A percentile compares a stretch with the other conserved stretches of the same genome.
Conservation (phyloP, 2,888 invertebrate species). For the Tetranychus piercei region DNA sequence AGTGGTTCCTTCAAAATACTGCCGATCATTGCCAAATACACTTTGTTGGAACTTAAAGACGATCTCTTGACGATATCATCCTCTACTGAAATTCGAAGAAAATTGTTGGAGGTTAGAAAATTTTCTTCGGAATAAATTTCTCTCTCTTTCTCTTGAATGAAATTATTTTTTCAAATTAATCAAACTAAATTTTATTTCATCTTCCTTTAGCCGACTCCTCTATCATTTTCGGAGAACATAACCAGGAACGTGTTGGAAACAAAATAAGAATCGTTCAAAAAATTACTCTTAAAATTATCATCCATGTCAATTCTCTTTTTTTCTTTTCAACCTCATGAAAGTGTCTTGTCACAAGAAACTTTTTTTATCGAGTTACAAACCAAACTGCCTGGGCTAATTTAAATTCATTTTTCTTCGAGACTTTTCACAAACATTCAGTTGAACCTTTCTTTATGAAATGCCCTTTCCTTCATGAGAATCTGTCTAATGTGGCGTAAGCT, state of each 20-base stretch:
- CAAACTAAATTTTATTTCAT: neutral
- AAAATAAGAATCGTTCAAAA: neutral
- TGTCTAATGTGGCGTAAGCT: neutral
- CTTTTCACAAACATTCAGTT: constrained; percentile 1
- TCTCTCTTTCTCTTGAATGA: neutral
- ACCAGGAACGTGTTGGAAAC: neutral
- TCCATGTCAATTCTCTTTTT: neutral
- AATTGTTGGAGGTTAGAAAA: neutral
- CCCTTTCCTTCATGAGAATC: neutral
- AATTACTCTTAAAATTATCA: neutral
- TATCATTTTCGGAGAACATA: neutral
- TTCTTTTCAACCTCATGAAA: neutral
- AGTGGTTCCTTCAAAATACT: constrained; percentile 4
- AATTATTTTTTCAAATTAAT: neutral
- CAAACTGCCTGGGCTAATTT: constrained; percentile 1
- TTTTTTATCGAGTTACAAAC: neutral
- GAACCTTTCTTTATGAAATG: neutral
- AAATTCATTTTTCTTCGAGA: neutral
- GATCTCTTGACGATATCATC: constrained; percentile 4
- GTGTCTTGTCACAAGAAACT: constrained; percentile 1
- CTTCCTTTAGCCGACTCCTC: neutral
- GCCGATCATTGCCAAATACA: constrained; percentile 7
- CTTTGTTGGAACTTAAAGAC: constrained; percentile 3
- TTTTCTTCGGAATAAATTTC: neutral
- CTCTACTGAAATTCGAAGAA: constrained; percentile 1